A percentile compares a stretch with the other conserved stretches of the same genome.
Evolutionary conservation across 2,888 invertebrate genomes (phyloP).

Genomic region (Drosophila incognita): DNA sequence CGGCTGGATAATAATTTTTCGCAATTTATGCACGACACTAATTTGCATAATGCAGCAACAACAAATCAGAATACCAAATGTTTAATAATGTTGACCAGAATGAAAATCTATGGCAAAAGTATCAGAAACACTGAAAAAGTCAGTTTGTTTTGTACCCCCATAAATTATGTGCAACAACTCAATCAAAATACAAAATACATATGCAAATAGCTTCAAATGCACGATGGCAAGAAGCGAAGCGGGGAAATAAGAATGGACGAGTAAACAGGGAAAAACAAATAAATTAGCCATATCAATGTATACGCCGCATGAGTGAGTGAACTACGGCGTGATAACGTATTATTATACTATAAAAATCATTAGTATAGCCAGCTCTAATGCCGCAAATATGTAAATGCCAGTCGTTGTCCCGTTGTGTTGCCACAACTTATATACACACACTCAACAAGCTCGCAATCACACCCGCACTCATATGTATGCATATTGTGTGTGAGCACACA

Average conservation of each 20-base stretch:
- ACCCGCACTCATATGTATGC: slow-evolving; percentile 10
- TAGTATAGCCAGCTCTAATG: slow-evolving; percentile 67
- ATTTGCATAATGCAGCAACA: slow-evolving; percentile 74
- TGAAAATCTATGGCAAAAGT: slow-evolving; percentile 41
- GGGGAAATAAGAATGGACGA: slow-evolving; percentile 24
- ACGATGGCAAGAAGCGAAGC: not conserved
- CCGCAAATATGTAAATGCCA: slow-evolving; percentile 68
- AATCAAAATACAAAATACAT: slow-evolving; percentile 72
- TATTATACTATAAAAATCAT: slow-evolving; percentile 77
- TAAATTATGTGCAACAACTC: slow-evolving; percentile 72
- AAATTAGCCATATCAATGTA: slow-evolving; percentile 62
- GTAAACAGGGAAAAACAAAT: slow-evolving; percentile 54
- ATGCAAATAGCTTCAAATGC: slow-evolving; percentile 36
- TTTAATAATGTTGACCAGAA: slow-evolving; percentile 56
- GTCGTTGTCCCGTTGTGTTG: slow-evolving; percentile 7
- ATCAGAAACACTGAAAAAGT: slow-evolving; percentile 4
- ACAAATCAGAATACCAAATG: slow-evolving; percentile 73
- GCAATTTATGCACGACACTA: slow-evolving; percentile 64
- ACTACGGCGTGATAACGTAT: slow-evolving; percentile 76
- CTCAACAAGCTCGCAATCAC: slow-evolving; percentile 5
- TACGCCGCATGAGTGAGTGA: slow-evolving; percentile 48
- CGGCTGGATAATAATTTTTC: slow-evolving; percentile 64
- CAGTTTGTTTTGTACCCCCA: slow-evolving; percentile 8
- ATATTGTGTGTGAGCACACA: not conserved
- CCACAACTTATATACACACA: not conserved